Evolutionary conservation across 64 coral and sea anemone species (phyloP).

Genomic region (Cladopsammia gracilis): DNA sequence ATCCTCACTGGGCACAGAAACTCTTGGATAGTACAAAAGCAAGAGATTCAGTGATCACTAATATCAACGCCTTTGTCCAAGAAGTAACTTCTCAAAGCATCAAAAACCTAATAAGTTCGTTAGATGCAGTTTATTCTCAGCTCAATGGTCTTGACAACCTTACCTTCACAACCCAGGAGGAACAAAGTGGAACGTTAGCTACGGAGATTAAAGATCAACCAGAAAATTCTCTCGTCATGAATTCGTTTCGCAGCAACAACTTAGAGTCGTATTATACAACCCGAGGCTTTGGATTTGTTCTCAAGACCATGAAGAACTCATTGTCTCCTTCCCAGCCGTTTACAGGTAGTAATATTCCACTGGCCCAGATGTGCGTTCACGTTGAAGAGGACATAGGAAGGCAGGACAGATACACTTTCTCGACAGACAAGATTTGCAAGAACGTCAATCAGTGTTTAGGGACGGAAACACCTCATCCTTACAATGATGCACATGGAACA

Average conservation of each 20-base stretch:
- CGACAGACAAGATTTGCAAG: not conserved
- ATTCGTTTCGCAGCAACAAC: not conserved
- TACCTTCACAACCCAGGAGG: not conserved
- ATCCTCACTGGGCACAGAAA: conserved; percentile 7
- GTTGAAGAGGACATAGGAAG: conserved; percentile 26
- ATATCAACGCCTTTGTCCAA: not conserved
- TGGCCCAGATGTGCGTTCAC: not conserved
- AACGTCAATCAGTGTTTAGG: conserved; percentile 9
- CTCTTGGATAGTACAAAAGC: not conserved
- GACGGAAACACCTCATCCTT: conserved; percentile 38
- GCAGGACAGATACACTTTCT: conserved; percentile 13
- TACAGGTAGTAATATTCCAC: conserved; percentile 6
- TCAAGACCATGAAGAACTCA: not conserved
- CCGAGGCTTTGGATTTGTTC: conserved; percentile 30
- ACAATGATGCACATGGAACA: conserved; percentile 15
- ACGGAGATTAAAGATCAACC: not conserved
- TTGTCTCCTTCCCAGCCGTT: not conserved
- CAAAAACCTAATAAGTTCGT: not conserved
- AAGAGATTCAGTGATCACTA: conserved; percentile 4
- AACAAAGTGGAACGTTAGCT: not conserved
- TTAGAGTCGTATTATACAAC: not conserved
- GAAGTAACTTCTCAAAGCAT: not conserved
- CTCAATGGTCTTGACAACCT: not conserved
- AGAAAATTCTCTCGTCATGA: not conserved
- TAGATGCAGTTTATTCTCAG: not conserved